Conservation (phyloP, 2,888 invertebrate genomes). For the Hirtodrosophila confusa region DNA sequence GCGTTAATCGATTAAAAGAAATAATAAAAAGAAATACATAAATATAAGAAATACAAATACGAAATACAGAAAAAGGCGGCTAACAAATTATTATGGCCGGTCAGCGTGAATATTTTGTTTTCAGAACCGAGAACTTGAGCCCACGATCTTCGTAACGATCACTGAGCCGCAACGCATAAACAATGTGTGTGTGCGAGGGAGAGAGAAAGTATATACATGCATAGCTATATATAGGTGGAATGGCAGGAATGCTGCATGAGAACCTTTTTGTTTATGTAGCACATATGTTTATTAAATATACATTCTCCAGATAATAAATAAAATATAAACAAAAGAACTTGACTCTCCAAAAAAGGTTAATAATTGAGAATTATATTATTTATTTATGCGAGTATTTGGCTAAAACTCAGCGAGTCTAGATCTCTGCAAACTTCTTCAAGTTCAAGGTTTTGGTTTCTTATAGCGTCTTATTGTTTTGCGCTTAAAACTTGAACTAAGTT, state of each 20-base stretch:
- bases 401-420: too few species aligned
- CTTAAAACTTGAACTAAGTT: background rate
- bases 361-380: background rate
- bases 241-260: constrained; percentile 42
- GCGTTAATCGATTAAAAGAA: constrained; percentile 72
- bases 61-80: constrained; percentile 36
- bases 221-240: constrained; percentile 6
- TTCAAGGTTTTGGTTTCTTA: too few species aligned
- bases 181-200: constrained; percentile 8
- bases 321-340: constrained; percentile 1
- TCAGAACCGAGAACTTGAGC: constrained; percentile 25
- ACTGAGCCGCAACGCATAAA: constrained; percentile 27
- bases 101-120: constrained; percentile 37
- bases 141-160: constrained; percentile 42
- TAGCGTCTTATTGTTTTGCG: too few species aligned
- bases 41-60: constrained; percentile 20
- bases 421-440: too few species aligned
- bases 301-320: too few species aligned
- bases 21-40: constrained; percentile 35
- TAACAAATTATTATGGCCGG: constrained; percentile 64
- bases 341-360: background rate
- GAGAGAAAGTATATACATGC: constrained; percentile 1
- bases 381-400: too few species aligned
- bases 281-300: too few species aligned
- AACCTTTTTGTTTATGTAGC: constrained; percentile 18